A percentile compares a stretch with the other conserved stretches of the same genome.
These are phyloP conservation scores for Cavia porcellus DNA, from an alignment of 2,113 vertebrate genomes.

Conservation along the genomic window DNA sequence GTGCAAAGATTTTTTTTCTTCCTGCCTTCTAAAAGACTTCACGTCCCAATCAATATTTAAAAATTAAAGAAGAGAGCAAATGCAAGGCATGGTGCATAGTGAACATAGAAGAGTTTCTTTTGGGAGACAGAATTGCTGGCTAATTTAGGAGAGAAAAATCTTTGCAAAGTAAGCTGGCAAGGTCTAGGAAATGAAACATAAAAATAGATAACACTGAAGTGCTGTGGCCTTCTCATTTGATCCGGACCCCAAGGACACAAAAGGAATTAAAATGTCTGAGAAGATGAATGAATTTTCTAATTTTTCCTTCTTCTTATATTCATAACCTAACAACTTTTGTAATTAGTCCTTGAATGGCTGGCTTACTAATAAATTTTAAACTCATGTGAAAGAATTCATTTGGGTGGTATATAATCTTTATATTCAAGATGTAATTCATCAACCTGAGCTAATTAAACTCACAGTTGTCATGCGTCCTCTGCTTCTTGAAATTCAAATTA, in stretches of 20 bases:
- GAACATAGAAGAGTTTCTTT: neutral
- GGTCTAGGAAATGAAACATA: constrained; percentile 6
- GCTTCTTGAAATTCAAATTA: constrained; percentile 84
- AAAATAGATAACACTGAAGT: constrained; percentile 45
- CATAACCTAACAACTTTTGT: constrained; percentile 65
- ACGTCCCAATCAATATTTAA: neutral
- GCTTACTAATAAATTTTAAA: constrained; percentile 82
- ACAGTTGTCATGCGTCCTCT: constrained; percentile 78
- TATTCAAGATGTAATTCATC: constrained; percentile 82
- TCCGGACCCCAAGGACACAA: constrained; percentile 48
- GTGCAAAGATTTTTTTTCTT: neutral
- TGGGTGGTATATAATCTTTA: constrained; percentile 78
- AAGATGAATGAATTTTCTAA: constrained; percentile 72
- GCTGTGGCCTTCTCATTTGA: constrained; percentile 39
- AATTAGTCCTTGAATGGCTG: constrained; percentile 72
- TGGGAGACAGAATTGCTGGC: neutral
- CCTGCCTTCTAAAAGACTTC: constrained; percentile 1
- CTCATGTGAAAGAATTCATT: constrained; percentile 76
- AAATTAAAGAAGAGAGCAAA: constrained; percentile 12
- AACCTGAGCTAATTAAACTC: constrained; percentile 83
- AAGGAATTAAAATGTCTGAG: constrained; percentile 74
- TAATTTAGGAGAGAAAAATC: neutral
- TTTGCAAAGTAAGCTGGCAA: neutral
- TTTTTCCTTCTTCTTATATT: constrained; percentile 73
- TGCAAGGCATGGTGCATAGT: neutral